These are phyloP conservation scores for Matsumyia berberina DNA, from an alignment of 2,888 invertebrate species.

Conservation along the genomic window DNA sequence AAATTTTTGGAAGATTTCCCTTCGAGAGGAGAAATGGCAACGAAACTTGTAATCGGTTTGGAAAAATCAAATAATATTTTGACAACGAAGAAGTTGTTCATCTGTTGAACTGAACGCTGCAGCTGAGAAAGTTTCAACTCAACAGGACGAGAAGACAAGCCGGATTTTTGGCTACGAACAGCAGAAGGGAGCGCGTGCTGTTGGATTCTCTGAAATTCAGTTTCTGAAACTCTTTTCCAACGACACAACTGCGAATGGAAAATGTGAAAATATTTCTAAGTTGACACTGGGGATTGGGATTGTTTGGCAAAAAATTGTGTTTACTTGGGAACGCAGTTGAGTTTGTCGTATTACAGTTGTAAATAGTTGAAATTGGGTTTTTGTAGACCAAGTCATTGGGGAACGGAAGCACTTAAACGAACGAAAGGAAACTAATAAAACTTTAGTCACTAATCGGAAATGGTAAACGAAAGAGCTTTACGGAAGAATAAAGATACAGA, in stretches of 20 bases:
- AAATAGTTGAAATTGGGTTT: slow-evolving; percentile 65
- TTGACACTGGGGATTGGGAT: slow-evolving; percentile 59
- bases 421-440: slow-evolving; percentile 41
- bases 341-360: slow-evolving; percentile 63
- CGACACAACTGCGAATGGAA: slow-evolving; percentile 47
- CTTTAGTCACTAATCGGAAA: slow-evolving; percentile 52
- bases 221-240: slow-evolving; percentile 62
- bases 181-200: slow-evolving; percentile 15
- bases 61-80: slow-evolving; percentile 74
- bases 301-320: slow-evolving; percentile 45
- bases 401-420: slow-evolving; percentile 10
- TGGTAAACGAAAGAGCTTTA: background rate
- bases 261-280: slow-evolving; percentile 60
- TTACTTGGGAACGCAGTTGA: slow-evolving; percentile 34
- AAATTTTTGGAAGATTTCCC: slow-evolving; percentile 58
- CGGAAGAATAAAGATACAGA: too few relatives aligned
- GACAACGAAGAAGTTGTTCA: slow-evolving; percentile 70
- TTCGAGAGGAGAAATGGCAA: slow-evolving; percentile 19
- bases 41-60: slow-evolving; percentile 71
- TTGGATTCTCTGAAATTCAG: slow-evolving; percentile 39
- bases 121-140: slow-evolving; percentile 7
- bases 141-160: background rate
- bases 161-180: background rate
- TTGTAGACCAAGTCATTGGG: slow-evolving; percentile 36
- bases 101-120: slow-evolving; percentile 56